Evolutionary conservation across 2,888 invertebrate species (phyloP), one percentile per base, ranked within the genome.

Genomic region (Erebia epiphron): DNA sequence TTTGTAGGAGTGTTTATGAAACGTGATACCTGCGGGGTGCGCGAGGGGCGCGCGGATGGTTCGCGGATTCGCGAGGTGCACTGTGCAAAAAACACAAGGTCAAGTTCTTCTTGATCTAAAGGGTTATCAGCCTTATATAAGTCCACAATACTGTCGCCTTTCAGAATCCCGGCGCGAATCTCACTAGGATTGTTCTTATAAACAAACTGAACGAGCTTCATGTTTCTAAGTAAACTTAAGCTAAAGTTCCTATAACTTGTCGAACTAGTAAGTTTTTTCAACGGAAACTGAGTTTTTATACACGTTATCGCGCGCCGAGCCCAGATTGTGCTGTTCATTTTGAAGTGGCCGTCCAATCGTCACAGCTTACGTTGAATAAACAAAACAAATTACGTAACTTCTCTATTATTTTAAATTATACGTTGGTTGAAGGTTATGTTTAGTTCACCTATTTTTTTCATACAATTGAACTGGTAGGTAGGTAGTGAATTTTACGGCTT

Each of bases 121-220:
- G n/a, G n/a, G n/a, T 82, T 75, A 43, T 93, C 90, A 1, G 95
- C 89, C 77, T 96, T 95, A 74, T 96, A 94, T 75, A 97, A 94
- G 76, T 96, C 96, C 1, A 95, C 95, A 8, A 95, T 95, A 35
- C 95, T 95, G 67, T 95, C 91, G 14, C 94, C 93, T 1, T 95
- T 92, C 46, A 96, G 90, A 75, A 95, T 95, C 2, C 97, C 97
- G n/a, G 96, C 91, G n/a, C 95, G 94, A 68, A 95, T 91, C 1
- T 94, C 94, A 0, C 92, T 92, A 0, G 95, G 95, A 58, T 93
- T 92, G 76, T 94, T 75, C n/a, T 80, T 81, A 49, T 86, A 91
- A 62, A 91, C 88, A 84, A 96, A 97, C 81, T 97, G 97, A 61
- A 97, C 95, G 77, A 96, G 95, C 80, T 96, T 95, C 96, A 96